phyloP scores from a whole-genome alignment of 2,888 invertebrate genomes.

The Criorhina ranunculi region DNA sequence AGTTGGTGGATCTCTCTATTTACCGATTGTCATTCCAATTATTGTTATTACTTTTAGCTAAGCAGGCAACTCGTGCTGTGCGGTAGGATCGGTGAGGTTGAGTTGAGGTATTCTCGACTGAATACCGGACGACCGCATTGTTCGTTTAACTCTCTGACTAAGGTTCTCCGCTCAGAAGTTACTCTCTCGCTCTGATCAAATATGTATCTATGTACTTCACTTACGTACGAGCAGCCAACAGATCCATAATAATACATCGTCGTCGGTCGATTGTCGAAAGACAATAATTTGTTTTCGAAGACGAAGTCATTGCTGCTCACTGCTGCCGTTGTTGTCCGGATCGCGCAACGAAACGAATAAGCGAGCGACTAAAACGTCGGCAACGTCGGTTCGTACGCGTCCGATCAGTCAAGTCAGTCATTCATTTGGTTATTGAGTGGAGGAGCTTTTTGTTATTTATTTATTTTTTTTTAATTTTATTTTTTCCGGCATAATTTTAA shows the following conservation, averaged over 20 bases:
- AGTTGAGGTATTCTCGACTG: constrained; percentile 1
- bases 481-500: constrained; percentile 4
- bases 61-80: constrained; percentile 39
- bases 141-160: constrained; percentile 31
- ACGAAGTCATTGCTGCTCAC: constrained; percentile 41
- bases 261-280: constrained; percentile 64
- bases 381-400: constrained; percentile 45
- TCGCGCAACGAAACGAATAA: constrained; percentile 53
- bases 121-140: neutral
- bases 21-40: constrained; percentile 71
- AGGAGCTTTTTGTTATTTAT: constrained; percentile 33
- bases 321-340: constrained; percentile 35
- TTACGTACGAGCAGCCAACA: constrained; percentile 32
- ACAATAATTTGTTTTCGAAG: constrained; percentile 74
- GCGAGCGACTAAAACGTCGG: constrained; percentile 31
- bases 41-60: constrained; percentile 69
- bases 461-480: neutral
- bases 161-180: constrained; percentile 17
- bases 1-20: constrained; percentile 72
- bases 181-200: constrained; percentile 30
- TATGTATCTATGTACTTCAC: constrained; percentile 60
- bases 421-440: constrained; percentile 63
- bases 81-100: constrained; percentile 28
- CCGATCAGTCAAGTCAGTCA: constrained; percentile 68
- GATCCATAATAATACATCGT: constrained; percentile 69